A percentile compares a stretch with the other conserved stretches of the same genome.
Conservation (phyloP, 1,140 invertebrate species). For the Caenorhabditis briggsae region DNA sequence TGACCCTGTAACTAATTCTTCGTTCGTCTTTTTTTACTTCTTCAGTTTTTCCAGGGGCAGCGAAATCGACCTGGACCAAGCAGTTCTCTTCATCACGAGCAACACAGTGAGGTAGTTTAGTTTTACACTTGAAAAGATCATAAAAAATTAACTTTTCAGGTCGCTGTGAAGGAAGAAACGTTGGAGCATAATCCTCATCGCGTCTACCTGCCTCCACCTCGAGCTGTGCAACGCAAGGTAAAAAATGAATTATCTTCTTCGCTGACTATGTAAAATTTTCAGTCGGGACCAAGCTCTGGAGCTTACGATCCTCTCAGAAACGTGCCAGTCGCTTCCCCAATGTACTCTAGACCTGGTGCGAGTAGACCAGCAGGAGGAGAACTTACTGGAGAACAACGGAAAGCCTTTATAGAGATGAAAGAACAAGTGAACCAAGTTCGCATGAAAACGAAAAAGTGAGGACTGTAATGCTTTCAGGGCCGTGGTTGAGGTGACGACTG, state of each 20-base stretch:
- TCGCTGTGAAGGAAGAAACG: neutral
- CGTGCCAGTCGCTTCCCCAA: neutral
- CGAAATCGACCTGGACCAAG: neutral
- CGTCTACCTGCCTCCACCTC: neutral
- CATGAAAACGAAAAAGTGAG: constrained; percentile 33
- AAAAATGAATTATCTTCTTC: neutral
- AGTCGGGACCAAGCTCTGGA: neutral
- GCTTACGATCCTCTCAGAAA: neutral
- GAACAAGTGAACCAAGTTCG: constrained; percentile 23
- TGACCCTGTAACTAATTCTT: neutral
- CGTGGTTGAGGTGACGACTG: too few relatives aligned
- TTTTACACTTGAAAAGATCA: neutral
- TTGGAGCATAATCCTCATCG: neutral
- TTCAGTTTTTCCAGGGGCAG: neutral
- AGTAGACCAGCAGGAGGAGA: neutral
- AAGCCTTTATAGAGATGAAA: constrained; percentile 27
- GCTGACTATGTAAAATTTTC: neutral
- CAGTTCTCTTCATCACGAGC: neutral
- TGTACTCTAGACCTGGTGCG: neutral
- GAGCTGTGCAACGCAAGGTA: constrained; percentile 2
- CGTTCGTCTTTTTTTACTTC: neutral
- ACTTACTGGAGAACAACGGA: neutral
- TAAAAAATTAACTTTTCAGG: neutral
- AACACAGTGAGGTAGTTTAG: neutral
- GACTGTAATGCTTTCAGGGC: too few relatives aligned